Conservation (phyloP, 2,888 invertebrate genomes). For the Zaprionus obscuricornis region DNA sequence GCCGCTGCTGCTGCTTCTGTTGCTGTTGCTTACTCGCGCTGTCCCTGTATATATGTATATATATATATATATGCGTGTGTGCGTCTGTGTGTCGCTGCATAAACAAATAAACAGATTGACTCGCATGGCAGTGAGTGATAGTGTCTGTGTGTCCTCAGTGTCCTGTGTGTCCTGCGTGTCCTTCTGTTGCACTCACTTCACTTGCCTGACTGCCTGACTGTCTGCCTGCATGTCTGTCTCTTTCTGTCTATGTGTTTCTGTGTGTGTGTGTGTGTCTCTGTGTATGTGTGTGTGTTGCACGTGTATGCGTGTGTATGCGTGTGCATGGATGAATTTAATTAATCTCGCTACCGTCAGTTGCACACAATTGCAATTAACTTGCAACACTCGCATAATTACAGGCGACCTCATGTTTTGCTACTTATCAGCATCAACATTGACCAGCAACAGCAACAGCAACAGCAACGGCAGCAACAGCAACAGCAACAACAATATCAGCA, state of each 20-base stretch:
- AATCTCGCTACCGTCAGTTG: conserved; percentile 81
- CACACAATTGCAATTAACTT: conserved; percentile 82
- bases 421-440: conserved; percentile 78
- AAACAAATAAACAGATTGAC: conserved; percentile 72
- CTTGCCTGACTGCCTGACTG: too few relatives aligned
- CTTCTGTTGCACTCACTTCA: too few relatives aligned
- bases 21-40: too few relatives aligned
- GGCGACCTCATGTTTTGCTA: conserved; percentile 81
- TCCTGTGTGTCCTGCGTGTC: conserved; percentile 19
- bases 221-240: too few relatives aligned
- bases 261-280: conserved; percentile 6
- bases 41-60: neutral
- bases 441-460: conserved; percentile 40
- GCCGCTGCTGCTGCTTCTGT: too few relatives aligned
- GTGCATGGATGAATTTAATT: conserved; percentile 78
- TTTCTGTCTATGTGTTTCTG: too few relatives aligned
- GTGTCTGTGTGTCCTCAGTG: conserved; percentile 2
- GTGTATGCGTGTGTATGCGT: conserved; percentile 25
- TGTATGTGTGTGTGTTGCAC: conserved; percentile 8
- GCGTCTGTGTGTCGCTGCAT: conserved; percentile 24
- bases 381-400: conserved; percentile 81
- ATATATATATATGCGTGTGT: conserved; percentile 1
- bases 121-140: conserved; percentile 51
- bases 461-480: conserved; percentile 18
- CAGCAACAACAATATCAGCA: conserved; percentile 21